A percentile compares a stretch with the other conserved stretches of the same genome.
These are phyloP conservation scores for Ianthella basta DNA, from an alignment of 37 sponge, comb jelly and placozoan genomes.

Conservation along the genomic window DNA sequence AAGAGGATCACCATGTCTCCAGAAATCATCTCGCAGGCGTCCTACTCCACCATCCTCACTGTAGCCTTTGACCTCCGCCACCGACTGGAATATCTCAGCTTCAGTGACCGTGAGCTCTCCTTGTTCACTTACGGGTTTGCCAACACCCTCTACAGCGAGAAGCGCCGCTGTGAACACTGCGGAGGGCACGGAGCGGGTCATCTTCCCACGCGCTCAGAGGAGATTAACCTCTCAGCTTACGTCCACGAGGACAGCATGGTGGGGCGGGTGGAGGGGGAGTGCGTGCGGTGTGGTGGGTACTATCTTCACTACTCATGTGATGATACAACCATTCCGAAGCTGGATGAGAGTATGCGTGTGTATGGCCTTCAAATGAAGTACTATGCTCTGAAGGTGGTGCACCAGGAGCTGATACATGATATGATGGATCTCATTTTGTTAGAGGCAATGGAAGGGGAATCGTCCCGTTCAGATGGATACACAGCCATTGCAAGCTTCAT, in stretches of 20 bases:
- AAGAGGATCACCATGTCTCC: not conserved
- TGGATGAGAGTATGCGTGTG: constrained; percentile 24
- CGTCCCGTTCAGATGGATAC: constrained; percentile 30
- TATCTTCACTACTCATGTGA: not conserved
- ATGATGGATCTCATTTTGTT: constrained; percentile 72
- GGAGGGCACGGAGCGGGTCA: constrained; percentile 31
- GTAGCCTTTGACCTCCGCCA: constrained; percentile 17
- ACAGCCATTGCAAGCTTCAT: constrained; percentile 54
- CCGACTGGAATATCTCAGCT: constrained; percentile 3
- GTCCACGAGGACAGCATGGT: constrained; percentile 48
- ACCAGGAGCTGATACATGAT: constrained; percentile 51
- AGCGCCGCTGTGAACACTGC: constrained; percentile 47
- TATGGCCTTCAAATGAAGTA: constrained; percentile 25
- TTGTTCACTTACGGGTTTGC: constrained; percentile 30
- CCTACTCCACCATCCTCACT: constrained; percentile 12
- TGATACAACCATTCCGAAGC: not conserved
- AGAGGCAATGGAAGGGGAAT: constrained; percentile 57
- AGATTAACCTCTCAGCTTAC: constrained; percentile 14
- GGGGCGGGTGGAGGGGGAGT: constrained; percentile 41
- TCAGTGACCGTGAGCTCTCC: not conserved
- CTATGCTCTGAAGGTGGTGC: constrained; percentile 10
- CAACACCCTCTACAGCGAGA: constrained; percentile 52
- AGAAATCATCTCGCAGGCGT: not conserved
- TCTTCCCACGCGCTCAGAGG: not conserved
- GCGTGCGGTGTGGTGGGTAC: constrained; percentile 28